Evolutionary conservation across 2,888 invertebrate species (phyloP), one percentile per base, ranked within the genome.

Genomic region (Argynnis bischoffii): DNA sequence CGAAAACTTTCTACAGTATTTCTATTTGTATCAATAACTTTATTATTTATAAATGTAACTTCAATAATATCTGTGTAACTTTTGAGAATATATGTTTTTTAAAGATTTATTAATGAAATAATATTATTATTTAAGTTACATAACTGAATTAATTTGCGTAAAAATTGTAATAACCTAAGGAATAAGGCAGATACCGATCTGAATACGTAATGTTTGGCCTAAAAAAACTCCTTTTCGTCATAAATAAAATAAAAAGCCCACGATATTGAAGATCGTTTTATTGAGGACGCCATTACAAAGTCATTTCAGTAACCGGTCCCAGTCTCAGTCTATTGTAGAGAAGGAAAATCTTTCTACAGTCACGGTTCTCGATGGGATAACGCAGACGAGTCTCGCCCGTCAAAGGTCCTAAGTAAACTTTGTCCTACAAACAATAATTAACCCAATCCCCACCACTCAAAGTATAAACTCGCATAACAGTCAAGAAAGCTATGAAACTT

Each of bases 331-430:
- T 87, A 90, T 92, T 92, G 92, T 92, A 89, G 89, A 89, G 91
- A 88, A 86, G 89, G 90, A 87, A 92, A 92, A 92, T 92, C 92
- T 91, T 92, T 91, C 89, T 88, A 90, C 92, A 91, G 92, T 91
- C 92, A 90, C 92, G 91, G 91, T 86, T 90, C 92, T 92, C 91
- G 92, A 91, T 91, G 92, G 92, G 92, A 92, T 91, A 92, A 91
- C 92, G 88, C 86, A 84, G 84, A 85, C 80, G 74, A 74, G 67
- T 73, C 75, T 77, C 81, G 80, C 79, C 79, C 78, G 73, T 76
- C 72, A 84, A 91, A 89, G 78, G 83, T 77, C 86, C 71, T 76
- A 89, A 77, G 78, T 80, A 73, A 77, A 73, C 77, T 70, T 66
- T 80, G 71, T 76, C 78, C 77, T 78, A 72, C 83, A 83, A 81